Evolutionary conservation across 2,113 vertebrate species (phyloP).

Genomic region (Tetraodon nigroviridis): DNA sequence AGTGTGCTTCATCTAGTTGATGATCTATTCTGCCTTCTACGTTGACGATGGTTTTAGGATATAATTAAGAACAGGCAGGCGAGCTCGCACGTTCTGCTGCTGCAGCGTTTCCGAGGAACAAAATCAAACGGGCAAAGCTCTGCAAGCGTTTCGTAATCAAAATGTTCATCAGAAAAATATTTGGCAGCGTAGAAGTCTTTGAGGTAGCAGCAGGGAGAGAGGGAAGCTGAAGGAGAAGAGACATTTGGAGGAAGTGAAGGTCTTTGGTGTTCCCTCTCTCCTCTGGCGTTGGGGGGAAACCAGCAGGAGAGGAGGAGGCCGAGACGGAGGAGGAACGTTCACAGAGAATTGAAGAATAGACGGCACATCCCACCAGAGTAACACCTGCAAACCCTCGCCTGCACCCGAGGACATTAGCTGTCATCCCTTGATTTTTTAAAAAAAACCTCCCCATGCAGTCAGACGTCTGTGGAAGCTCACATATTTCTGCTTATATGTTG

Average conservation of each 20-base stretch:
- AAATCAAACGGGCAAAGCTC: too few relatives aligned
- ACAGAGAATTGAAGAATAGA: slow-evolving; percentile 20
- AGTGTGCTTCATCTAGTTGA: slow-evolving; percentile 1
- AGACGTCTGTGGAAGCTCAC: too few relatives aligned
- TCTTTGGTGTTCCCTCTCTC: slow-evolving; percentile 18
- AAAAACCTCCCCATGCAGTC: too few relatives aligned
- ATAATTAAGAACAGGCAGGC: background rate
- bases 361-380: slow-evolving; percentile 34
- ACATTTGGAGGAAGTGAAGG: background rate
- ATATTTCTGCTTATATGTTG: too few relatives aligned
- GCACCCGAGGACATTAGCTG: too few relatives aligned
- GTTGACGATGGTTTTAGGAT: background rate
- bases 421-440: too few relatives aligned
- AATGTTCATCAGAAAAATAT: slow-evolving; percentile 10
- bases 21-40: slow-evolving; percentile 1
- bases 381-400: slow-evolving; percentile 9
- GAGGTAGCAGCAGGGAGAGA: slow-evolving; percentile 1
- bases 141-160: background rate
- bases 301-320: slow-evolving; percentile 33
- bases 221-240: slow-evolving; percentile 12
- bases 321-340: slow-evolving; percentile 30
- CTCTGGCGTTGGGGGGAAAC: slow-evolving; percentile 26
- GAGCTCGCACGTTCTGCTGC: slow-evolving; percentile 2
- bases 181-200: slow-evolving; percentile 2
- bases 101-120: background rate